Conservation (phyloP, 2,888 invertebrate genomes). For the Mechanitis mazaeus region DNA sequence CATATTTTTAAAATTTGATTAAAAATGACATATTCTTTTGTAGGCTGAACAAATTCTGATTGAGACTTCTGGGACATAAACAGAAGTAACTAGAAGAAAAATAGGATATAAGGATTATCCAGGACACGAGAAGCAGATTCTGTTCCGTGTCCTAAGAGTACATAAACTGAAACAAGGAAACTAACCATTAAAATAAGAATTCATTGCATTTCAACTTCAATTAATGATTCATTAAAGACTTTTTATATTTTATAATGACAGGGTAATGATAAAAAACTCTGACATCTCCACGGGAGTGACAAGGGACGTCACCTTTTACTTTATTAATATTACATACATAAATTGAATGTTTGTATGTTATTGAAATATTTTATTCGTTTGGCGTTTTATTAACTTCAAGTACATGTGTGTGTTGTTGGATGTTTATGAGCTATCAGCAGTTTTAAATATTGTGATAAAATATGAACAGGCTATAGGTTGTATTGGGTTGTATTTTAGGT, state of each 20-base stretch:
- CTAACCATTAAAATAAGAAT: background rate
- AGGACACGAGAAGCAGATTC: too few species aligned
- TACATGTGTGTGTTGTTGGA: background rate
- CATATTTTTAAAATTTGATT: too few species aligned
- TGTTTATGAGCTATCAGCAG: conserved; percentile 3
- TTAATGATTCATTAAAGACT: conserved; percentile 2
- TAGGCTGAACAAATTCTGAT: too few species aligned
- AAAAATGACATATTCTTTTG: too few species aligned
- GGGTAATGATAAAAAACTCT: conserved; percentile 9
- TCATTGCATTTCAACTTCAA: conserved; percentile 3
- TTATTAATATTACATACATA: conserved; percentile 1
- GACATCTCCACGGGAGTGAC: conserved; percentile 11
- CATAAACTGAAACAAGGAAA: background rate
- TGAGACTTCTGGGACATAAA: too few species aligned
- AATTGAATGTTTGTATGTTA: conserved; percentile 1
- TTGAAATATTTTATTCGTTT: background rate
- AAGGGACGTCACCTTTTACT: conserved; percentile 6
- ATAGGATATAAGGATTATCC: too few species aligned
- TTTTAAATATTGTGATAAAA: background rate
- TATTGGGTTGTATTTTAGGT: too few species aligned
- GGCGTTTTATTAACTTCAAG: conserved; percentile 2
- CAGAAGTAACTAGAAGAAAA: too few species aligned
- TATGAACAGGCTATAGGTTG: too few species aligned
- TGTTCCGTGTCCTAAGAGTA: too few species aligned
- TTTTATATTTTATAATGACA: background rate